Base-by-base conservation (phyloP, 2,797 vertebrate species). In the Apodemus agrarius region DNA sequence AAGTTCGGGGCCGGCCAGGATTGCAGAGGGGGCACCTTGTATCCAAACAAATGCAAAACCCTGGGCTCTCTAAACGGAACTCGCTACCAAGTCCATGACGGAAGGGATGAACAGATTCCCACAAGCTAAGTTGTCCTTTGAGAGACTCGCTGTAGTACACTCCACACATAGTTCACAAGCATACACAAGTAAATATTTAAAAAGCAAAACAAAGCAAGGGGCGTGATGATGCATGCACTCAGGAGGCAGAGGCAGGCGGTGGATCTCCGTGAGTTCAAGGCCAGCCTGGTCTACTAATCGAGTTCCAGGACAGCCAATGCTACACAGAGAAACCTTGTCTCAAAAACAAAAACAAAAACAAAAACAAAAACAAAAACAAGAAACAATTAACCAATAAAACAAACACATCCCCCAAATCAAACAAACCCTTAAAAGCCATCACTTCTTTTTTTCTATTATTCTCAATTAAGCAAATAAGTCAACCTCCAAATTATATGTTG, bases 401-500 rank as follows among this genome's bases (percentile, higher is more conserved):
- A 63, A 12, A 29, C 61, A 29, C 11, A 12, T 63, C 61, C 61
- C 24, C 26, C 3, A 61, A 63, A 12, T 63, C 14, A 69, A 69
- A 19, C 67, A 69, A 37, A 29, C 61, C 61, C 26, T 63, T 63
- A 21, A 37, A 22, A 78, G 17, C 24, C 26, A 49, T 31, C 75
- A 49, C 12, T 78, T 78, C 75, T 22, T 22, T 26, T 78, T 46
- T 17, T 74, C 21, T 61, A 61, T 22, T 61, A 61, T 61, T 61
- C 22, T 61, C 59, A 61, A 61, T 61, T 61, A 61, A 24, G 22
- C 2, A 61, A 69, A 63, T 61, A 94, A 94, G 40, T 81, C 31
- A 76, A 37, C 17, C 57, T 96, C 40, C 80, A 86, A 89, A 78
- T 89, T 85, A 93, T 81, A 72, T 72, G 63, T 1, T 59, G 80